Evolutionary conservation across 1,140 invertebrate species (phyloP).

Genomic region (Ceratosolen fusciceps): DNA sequence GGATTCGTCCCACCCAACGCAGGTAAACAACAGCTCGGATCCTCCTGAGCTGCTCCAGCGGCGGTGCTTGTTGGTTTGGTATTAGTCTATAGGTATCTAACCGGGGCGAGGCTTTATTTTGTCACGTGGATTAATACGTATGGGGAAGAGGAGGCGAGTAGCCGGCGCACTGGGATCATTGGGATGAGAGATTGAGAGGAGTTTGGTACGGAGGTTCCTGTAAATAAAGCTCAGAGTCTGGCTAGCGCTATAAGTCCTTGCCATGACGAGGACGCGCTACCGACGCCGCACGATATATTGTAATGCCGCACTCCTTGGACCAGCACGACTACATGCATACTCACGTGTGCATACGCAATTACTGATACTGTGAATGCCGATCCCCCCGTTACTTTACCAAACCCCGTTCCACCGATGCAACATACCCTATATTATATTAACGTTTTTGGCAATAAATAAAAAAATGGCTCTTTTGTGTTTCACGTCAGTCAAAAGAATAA

Average conservation of each 20-base stretch:
- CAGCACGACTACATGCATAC: conserved; percentile 11
- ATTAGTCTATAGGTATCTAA: neutral
- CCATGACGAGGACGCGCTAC: neutral
- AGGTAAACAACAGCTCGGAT: conserved; percentile 65
- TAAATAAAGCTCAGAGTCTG: conserved; percentile 32
- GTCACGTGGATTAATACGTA: neutral
- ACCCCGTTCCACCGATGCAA: conserved; percentile 5
- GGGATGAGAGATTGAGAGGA: neutral
- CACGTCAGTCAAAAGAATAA: neutral
- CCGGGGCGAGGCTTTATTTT: conserved; percentile 15
- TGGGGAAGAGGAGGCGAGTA: neutral
- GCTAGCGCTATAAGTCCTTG: neutral
- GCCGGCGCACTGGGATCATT: neutral
- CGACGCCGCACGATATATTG: neutral
- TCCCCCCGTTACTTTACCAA: too few relatives aligned
- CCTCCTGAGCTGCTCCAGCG: conserved; percentile 15
- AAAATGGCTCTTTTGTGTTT: conserved; percentile 48
- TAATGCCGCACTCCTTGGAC: neutral
- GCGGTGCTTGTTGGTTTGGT: neutral
- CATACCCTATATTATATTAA: conserved; percentile 41
- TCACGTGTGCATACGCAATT: neutral
- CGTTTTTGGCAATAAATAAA: conserved; percentile 51
- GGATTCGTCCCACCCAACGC: conserved; percentile 80
- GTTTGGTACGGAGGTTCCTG: neutral
- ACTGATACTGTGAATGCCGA: neutral